A percentile compares a stretch with the other conserved stretches of the same genome.
These are phyloP conservation scores for Brachyrhaphis roseni DNA, from an alignment of 2,797 vertebrate species.

Conservation along the genomic window DNA sequence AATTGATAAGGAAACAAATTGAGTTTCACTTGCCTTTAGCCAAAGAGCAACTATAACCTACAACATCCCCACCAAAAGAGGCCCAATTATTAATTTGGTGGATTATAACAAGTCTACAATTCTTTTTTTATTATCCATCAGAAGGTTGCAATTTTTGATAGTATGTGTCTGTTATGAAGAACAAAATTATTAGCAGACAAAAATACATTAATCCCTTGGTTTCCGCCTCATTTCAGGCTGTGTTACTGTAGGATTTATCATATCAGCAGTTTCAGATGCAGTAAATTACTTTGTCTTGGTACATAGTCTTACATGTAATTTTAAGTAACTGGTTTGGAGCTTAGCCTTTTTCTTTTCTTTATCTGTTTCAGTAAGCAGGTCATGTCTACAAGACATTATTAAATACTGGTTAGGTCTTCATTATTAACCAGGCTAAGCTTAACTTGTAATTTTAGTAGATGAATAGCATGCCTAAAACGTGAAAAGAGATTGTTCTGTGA, in stretches of 20 bases:
- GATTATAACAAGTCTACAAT: not conserved
- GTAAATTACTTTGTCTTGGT: not conserved
- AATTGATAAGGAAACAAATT: constrained; percentile 4
- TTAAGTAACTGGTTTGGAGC: not conserved
- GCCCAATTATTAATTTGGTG: not conserved
- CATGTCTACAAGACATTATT: not conserved
- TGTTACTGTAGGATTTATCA: not conserved
- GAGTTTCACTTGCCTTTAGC: constrained; percentile 2
- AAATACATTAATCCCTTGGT: not conserved
- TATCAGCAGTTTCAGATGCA: not conserved
- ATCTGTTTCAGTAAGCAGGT: not conserved
- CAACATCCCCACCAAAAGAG: not conserved
- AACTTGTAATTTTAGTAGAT: not conserved
- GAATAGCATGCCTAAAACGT: not conserved
- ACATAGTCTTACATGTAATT: not conserved
- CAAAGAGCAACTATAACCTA: too few species aligned
- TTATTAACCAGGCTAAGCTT: not conserved
- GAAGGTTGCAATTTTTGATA: not conserved
- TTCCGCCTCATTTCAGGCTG: not conserved
- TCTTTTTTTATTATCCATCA: not conserved
- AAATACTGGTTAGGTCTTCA: not conserved
- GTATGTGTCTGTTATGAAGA: not conserved
- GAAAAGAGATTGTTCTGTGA: not conserved
- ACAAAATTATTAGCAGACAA: not conserved
- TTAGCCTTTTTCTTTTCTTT: not conserved